These are phyloP conservation scores for Lamellibrachia luymesi DNA, from an alignment of 1,140 invertebrate species.

Conservation along the genomic window DNA sequence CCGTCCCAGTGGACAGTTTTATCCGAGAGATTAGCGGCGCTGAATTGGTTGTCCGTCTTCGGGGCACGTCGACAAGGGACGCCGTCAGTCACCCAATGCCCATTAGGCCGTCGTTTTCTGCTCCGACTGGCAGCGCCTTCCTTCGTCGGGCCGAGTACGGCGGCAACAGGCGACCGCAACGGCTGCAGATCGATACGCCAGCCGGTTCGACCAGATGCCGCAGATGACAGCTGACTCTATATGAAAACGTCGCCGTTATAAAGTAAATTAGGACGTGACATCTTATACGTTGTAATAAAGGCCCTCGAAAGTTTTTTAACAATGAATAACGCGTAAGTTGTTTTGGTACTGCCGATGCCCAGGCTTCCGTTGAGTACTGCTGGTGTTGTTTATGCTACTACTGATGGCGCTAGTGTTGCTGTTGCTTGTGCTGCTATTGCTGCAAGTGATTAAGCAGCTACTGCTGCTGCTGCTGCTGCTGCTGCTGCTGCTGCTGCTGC, in stretches of 20 bases:
- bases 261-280: slow-evolving; percentile 1
- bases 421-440: not conserved
- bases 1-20: not conserved
- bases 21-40: not conserved
- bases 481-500: not conserved
- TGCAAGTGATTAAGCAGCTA: not conserved
- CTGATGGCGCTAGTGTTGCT: not conserved
- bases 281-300: not conserved
- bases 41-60: not conserved
- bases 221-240: not conserved
- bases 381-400: not conserved
- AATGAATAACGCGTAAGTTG: not conserved
- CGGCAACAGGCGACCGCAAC: not conserved
- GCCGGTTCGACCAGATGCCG: not conserved
- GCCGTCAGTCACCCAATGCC: not conserved
- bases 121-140: not conserved
- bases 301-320: not conserved
- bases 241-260: not conserved
- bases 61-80: not conserved
- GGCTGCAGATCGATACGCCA: not conserved
- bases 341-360: not conserved
- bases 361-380: not conserved
- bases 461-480: not conserved
- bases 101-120: slow-evolving; percentile 3
- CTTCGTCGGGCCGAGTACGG: not conserved